Conservation (phyloP, 1,140 invertebrate species). For the Acromyrmex echinatior region DNA sequence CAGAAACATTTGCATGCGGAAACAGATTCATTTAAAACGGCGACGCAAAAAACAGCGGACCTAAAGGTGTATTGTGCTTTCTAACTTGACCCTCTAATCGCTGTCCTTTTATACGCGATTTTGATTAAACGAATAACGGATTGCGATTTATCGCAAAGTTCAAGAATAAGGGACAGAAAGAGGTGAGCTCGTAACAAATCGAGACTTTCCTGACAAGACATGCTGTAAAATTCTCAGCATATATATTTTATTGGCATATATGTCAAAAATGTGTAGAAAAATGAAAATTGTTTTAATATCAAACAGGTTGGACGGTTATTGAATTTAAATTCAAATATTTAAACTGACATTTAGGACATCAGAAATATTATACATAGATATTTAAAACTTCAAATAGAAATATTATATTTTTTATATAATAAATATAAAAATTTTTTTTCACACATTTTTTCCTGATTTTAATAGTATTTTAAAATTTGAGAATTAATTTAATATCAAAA, state of each 20-base stretch:
- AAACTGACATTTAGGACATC: background rate
- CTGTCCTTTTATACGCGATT: slow-evolving; percentile 44
- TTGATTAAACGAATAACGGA: slow-evolving; percentile 57
- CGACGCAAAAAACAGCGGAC: slow-evolving; percentile 27
- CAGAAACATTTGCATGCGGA: slow-evolving; percentile 12
- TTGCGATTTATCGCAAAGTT: slow-evolving; percentile 47
- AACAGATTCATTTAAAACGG: slow-evolving; percentile 24
- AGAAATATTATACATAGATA: background rate
- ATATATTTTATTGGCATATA: slow-evolving; percentile 18
- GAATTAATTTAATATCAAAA: background rate
- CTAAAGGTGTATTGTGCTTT: slow-evolving; percentile 51
- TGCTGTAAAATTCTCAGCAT: background rate
- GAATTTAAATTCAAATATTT: slow-evolving; percentile 10
- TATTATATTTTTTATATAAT: background rate
- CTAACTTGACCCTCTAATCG: slow-evolving; percentile 58
- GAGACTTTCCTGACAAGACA: background rate
- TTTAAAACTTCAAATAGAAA: background rate
- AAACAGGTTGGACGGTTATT: background rate
- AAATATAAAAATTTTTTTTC: background rate
- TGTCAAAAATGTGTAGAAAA: background rate
- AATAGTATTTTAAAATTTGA: background rate
- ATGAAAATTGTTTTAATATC: slow-evolving; percentile 10
- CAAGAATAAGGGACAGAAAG: background rate
- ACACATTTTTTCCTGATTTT: background rate
- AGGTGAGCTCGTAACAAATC: background rate